Evolutionary conservation across 2,113 vertebrate genomes (phyloP), one percentile per base, ranked within the genome.

Genomic region (Oceanites oceanicus): DNA sequence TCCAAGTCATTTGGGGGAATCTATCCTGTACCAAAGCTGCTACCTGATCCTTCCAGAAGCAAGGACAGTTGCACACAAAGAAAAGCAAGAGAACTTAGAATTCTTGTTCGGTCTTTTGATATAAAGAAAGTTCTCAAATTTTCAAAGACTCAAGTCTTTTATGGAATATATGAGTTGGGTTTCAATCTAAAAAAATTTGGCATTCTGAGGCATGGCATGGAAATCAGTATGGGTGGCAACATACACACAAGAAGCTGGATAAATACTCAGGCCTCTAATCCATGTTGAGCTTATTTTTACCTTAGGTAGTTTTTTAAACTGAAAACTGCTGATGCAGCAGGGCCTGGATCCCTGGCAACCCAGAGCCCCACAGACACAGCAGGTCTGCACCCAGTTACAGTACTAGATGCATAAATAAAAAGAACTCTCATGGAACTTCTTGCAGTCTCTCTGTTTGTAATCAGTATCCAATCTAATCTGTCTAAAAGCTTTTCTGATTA

Each of bases 401-500:
- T 27, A 65, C 30, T 44, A 50, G 19, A 67, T 72, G 10, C 30
- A 65, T 59, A 90, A 91, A 85, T 84, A 86, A 85, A 23, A 75
- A 20, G 22, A 94, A 72, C 10, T 78, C 91, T 36, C 9, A 25
- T 22, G 32, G n/a, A 95, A 94, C 10, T 68, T 80, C 53, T 71
- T 82, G 18, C 66, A 87, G 50, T 34, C 55, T 94, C 45, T 86
- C 32, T 84, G 47, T 34, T 19, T 74, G 52, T 56, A 92, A 97
- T 92, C 82, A 86, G 77, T 49, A 95, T 72, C 49, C 25, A 78
- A 89, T 45, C 58, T 91, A 92, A 95, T 90, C 50, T 90, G 23
- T 76, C 50, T 91, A 90, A 97, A 94, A 95, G 86, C 92, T 91
- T 95, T 96, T 96, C 77, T 94, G 87, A 91, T 95, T 91, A 91